A percentile compares a stretch with the other conserved stretches of the same genome.
Conservation (phyloP, 2,113 vertebrate species). For the Macquaria australasica region DNA sequence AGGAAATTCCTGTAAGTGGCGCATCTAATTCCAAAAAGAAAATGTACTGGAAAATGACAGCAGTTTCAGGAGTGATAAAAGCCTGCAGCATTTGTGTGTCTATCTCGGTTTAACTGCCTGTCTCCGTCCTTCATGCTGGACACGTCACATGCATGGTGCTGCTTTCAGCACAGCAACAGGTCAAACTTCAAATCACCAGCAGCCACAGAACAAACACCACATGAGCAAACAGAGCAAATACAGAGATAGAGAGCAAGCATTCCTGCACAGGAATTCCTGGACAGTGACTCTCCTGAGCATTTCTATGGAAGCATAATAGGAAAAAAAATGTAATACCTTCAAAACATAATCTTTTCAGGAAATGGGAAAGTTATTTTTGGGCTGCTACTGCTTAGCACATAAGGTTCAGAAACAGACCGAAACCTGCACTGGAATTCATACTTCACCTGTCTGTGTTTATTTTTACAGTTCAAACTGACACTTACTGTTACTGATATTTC, state of each 20-base stretch:
- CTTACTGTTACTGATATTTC: not conserved
- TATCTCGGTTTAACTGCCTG: conserved; percentile 35
- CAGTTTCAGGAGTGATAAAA: conserved; percentile 48
- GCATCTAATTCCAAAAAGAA: not conserved
- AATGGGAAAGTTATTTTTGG: not conserved
- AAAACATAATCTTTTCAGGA: conserved; percentile 1
- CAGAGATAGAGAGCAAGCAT: conserved; percentile 50
- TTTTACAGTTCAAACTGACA: conserved; percentile 1
- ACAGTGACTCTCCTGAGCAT: conserved; percentile 27
- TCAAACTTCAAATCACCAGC: conserved; percentile 79
- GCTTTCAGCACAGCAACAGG: conserved; percentile 67
- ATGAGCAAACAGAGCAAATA: conserved; percentile 58
- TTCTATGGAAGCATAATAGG: not conserved
- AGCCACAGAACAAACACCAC: conserved; percentile 73
- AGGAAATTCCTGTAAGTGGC: conserved; percentile 12
- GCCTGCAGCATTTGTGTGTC: conserved; percentile 23
- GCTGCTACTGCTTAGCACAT: not conserved
- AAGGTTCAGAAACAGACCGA: not conserved
- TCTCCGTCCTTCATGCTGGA: conserved; percentile 49
- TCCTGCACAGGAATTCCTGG: conserved; percentile 56
- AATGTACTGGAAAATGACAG: not conserved
- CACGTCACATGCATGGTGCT: conserved; percentile 23
- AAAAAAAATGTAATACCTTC: not conserved
- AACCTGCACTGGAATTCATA: not conserved
- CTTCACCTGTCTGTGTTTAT: conserved; percentile 8